These are phyloP conservation scores for Zeuzera pyrina DNA, from an alignment of 2,888 invertebrate genomes.

Conservation along the genomic window DNA sequence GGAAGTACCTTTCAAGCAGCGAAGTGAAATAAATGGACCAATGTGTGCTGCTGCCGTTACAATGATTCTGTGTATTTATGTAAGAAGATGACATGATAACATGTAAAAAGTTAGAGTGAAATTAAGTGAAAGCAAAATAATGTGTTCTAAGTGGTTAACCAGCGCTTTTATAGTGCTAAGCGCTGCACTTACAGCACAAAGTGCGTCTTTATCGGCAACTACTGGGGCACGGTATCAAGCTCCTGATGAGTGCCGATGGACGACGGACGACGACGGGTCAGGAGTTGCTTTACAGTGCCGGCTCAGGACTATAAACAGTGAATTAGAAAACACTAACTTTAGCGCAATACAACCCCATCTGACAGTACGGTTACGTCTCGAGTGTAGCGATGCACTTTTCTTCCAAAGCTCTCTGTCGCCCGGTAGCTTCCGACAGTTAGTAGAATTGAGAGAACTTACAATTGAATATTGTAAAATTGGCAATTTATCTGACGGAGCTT, in stretches of 20 bases:
- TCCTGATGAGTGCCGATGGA: slow-evolving; percentile 87
- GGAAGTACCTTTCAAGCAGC: slow-evolving; percentile 36
- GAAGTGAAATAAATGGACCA: slow-evolving; percentile 48
- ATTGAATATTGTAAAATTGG: slow-evolving; percentile 89
- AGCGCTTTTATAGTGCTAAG: slow-evolving; percentile 56
- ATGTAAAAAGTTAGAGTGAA: slow-evolving; percentile 59
- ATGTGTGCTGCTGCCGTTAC: slow-evolving; percentile 33
- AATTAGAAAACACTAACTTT: slow-evolving; percentile 86
- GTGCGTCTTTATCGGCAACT: slow-evolving; percentile 63
- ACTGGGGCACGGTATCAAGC: slow-evolving; percentile 80
- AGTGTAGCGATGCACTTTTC: slow-evolving; percentile 86
- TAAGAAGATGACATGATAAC: slow-evolving; percentile 49
- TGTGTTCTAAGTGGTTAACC: slow-evolving; percentile 55
- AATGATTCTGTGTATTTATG: slow-evolving; percentile 53
- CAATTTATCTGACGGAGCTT: slow-evolving; percentile 86
- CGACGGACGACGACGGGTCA: slow-evolving; percentile 77
- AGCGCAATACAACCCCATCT: slow-evolving; percentile 88
- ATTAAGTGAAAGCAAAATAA: slow-evolving; percentile 42
- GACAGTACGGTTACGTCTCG: slow-evolving; percentile 81
- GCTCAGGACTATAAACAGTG: slow-evolving; percentile 84
- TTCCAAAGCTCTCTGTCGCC: slow-evolving; percentile 85
- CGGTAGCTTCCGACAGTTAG: slow-evolving; percentile 82
- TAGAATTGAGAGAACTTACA: slow-evolving; percentile 83
- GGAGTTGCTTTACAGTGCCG: slow-evolving; percentile 82
- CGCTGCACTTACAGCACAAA: slow-evolving; percentile 48